These are phyloP conservation scores for Electrona antarctica DNA, from an alignment of 2,113 vertebrate species.

Conservation along the genomic window DNA sequence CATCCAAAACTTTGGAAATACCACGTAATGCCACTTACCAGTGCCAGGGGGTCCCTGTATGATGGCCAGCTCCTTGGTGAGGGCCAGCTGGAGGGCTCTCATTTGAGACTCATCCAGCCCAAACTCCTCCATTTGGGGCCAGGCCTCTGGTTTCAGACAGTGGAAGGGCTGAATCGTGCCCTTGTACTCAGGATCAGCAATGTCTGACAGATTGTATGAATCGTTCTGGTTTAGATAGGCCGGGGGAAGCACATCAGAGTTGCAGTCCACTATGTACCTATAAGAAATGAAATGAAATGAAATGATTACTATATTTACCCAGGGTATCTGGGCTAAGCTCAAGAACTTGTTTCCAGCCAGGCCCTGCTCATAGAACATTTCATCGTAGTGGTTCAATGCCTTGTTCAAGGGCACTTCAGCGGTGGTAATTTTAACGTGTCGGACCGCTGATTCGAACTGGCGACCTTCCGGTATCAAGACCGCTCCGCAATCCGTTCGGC, in stretches of 20 bases:
- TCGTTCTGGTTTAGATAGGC: slow-evolving; percentile 76
- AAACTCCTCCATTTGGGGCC: slow-evolving; percentile 85
- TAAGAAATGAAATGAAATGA: neutral
- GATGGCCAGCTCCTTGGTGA: slow-evolving; percentile 93
- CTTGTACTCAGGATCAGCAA: slow-evolving; percentile 51
- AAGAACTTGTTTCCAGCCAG: too few relatives aligned
- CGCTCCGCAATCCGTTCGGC: too few relatives aligned
- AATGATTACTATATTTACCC: too few relatives aligned
- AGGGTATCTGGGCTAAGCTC: too few relatives aligned
- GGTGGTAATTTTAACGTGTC: too few relatives aligned
- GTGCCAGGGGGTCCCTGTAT: slow-evolving; percentile 97
- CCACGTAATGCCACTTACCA: slow-evolving; percentile 72
- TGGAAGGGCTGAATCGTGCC: slow-evolving; percentile 57
- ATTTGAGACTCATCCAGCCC: slow-evolving; percentile 91
- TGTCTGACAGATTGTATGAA: slow-evolving; percentile 77
- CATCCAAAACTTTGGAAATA: neutral
- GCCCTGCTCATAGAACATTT: too few relatives aligned
- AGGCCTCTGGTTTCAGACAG: slow-evolving; percentile 76
- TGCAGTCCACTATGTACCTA: slow-evolving; percentile 90
- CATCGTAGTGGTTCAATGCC: too few relatives aligned
- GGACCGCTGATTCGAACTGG: too few relatives aligned
- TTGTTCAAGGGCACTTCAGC: too few relatives aligned
- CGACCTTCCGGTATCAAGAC: too few relatives aligned
- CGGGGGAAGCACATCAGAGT: slow-evolving; percentile 77
- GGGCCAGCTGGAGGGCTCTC: slow-evolving; percentile 86